Conservation (phyloP, 2,888 invertebrate genomes). For the Diarsia mendica region DNA sequence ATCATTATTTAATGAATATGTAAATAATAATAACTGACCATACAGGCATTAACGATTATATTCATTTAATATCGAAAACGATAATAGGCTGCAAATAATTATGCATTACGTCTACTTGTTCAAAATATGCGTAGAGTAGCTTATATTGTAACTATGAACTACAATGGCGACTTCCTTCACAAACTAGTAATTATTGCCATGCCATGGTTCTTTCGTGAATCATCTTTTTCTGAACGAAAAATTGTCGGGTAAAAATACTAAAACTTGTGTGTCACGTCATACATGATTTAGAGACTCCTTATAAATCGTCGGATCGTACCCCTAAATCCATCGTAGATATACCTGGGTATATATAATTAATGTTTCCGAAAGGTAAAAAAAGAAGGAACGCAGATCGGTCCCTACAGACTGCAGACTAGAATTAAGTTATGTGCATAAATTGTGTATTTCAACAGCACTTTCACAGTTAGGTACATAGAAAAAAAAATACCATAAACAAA, state of each 20-base stretch:
- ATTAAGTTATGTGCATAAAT: background rate
- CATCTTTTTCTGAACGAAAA: background rate
- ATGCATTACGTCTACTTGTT: too few species aligned
- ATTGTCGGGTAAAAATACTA: background rate
- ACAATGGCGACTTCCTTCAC: too few species aligned
- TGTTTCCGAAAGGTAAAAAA: background rate
- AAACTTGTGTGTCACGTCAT: slow-evolving; percentile 2
- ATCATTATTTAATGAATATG: too few species aligned
- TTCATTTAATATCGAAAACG: too few species aligned
- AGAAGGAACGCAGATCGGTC: background rate
- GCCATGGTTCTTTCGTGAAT: background rate
- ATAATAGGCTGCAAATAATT: too few species aligned
- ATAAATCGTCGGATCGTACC: background rate
- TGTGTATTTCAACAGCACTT: background rate
- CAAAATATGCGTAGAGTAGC: background rate
- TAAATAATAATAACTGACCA: too few species aligned
- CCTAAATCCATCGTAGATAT: slow-evolving; percentile 7
- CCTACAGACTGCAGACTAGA: background rate
- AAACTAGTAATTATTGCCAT: background rate
- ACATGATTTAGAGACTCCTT: background rate
- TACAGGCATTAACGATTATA: too few species aligned
- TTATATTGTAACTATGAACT: background rate
- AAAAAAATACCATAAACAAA: background rate
- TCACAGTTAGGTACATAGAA: background rate
- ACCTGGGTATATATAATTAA: background rate